A percentile compares a stretch with the other conserved stretches of the same genome.
Conservation (phyloP, 2,797 vertebrate genomes). For the Merluccius polli region DNA sequence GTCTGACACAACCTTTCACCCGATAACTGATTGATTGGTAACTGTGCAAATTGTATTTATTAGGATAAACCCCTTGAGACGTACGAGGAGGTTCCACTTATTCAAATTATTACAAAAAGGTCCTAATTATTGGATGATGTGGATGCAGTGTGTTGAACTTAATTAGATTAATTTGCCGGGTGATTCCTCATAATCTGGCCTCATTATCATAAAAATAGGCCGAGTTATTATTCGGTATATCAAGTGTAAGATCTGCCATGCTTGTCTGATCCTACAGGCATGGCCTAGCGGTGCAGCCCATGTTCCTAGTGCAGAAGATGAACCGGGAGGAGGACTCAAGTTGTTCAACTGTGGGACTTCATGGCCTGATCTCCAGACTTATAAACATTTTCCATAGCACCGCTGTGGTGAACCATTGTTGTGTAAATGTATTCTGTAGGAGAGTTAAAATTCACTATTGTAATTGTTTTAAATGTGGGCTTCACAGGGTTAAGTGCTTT, state of each 20-base stretch:
- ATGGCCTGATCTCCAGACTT: background rate
- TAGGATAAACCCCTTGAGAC: too few species aligned
- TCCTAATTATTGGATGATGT: too few species aligned
- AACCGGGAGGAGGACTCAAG: background rate
- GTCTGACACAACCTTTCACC: background rate
- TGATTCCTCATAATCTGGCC: background rate
- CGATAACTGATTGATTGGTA: background rate
- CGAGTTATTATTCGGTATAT: background rate
- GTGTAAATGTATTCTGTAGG: background rate
- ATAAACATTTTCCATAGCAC: background rate
- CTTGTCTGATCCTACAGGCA: too few species aligned
- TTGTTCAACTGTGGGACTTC: background rate
- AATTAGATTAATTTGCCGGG: background rate
- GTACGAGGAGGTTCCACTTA: too few species aligned
- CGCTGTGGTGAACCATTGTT: background rate
- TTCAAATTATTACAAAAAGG: too few species aligned
- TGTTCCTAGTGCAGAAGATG: too few species aligned
- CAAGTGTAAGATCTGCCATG: background rate
- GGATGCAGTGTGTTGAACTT: background rate
- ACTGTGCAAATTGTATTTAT: too few species aligned
- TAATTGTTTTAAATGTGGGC: background rate
- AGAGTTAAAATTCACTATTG: background rate
- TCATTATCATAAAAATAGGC: background rate
- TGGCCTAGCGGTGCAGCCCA: too few species aligned
- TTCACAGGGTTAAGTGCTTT: background rate